Percentiles rank a stretch among this genome's conserved stretches.
phyloP scores from a whole-genome alignment of 2,797 vertebrate genomes.

The Sebastes steindachneri region DNA sequence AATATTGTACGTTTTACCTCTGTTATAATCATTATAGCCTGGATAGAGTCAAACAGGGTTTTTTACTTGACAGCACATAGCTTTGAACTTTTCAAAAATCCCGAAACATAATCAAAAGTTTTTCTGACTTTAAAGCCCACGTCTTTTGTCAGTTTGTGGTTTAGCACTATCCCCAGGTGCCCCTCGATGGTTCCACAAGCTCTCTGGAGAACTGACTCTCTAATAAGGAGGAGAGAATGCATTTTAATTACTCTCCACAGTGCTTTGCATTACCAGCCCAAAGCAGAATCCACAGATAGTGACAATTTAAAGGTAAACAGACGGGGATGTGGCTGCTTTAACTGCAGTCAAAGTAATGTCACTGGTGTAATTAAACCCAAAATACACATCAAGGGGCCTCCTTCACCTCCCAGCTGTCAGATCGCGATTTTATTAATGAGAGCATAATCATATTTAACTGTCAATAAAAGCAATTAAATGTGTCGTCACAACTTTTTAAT shows the following conservation, averaged over 20 bases:
- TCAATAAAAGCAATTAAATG: neutral
- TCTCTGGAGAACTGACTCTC: conserved; percentile 10
- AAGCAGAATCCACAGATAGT: conserved; percentile 24
- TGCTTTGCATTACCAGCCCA: conserved; percentile 26
- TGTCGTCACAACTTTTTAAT: neutral
- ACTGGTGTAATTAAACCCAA: conserved; percentile 31
- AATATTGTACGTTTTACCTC: too few relatives aligned
- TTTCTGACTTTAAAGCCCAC: conserved; percentile 6
- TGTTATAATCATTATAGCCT: neutral
- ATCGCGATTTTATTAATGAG: neutral
- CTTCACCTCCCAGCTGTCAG: neutral
- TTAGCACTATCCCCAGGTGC: conserved; percentile 4
- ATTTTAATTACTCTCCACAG: conserved; percentile 37
- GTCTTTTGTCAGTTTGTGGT: neutral
- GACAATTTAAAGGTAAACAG: conserved; percentile 46
- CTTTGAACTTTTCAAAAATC: neutral
- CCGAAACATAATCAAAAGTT: neutral
- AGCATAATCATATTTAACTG: neutral
- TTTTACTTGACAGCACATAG: neutral
- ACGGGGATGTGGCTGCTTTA: conserved; percentile 6
- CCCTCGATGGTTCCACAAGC: neutral
- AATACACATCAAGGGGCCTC: conserved; percentile 8
- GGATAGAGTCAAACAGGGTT: neutral
- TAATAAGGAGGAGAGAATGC: conserved; percentile 16
- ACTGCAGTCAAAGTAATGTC: conserved; percentile 23